Conservation (phyloP, 2,888 invertebrate genomes). For the Acronicta alni region DNA sequence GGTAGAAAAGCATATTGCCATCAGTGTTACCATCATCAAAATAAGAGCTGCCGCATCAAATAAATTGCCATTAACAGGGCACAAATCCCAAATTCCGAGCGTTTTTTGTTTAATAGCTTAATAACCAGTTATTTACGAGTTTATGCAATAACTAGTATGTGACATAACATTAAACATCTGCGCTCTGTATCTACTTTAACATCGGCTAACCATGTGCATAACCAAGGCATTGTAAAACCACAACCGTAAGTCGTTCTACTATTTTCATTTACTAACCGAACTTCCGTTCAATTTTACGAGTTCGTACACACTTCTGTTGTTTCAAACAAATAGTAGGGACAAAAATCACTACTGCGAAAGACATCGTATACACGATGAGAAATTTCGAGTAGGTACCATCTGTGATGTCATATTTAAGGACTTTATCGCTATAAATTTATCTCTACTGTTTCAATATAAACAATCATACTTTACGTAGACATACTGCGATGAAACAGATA, state of each 20-base stretch:
- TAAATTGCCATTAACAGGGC: no score
- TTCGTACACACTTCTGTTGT: constrained; percentile 62
- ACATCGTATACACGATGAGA: constrained; percentile 43
- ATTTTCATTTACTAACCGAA: constrained; percentile 58
- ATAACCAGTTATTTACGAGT: constrained; percentile 18
- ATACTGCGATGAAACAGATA: constrained; percentile 26
- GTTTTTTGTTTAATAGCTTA: constrained; percentile 9
- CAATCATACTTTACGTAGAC: constrained; percentile 18
- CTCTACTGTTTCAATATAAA: constrained; percentile 28
- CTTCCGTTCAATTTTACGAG: constrained; percentile 65
- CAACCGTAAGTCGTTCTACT: constrained; percentile 58
- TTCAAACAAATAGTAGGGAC: constrained; percentile 64
- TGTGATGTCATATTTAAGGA: constrained; percentile 21
- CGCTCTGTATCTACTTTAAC: constrained; percentile 38
- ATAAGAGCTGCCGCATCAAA: no score
- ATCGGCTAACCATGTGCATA: constrained; percentile 34
- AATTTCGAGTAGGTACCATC: constrained; percentile 48
- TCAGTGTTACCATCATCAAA: no score
- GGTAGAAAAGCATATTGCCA: no score
- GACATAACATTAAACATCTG: constrained; percentile 30
- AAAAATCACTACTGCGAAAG: constrained; percentile 46
- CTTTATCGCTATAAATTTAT: constrained; percentile 22
- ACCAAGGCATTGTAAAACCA: constrained; percentile 46
- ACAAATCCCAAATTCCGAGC: no score
- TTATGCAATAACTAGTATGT: constrained; percentile 30